Evolutionary conservation across 2,797 vertebrate species (phyloP), one percentile per base, ranked within the genome.

Genomic region (Hippoglossus hippoglossus): DNA sequence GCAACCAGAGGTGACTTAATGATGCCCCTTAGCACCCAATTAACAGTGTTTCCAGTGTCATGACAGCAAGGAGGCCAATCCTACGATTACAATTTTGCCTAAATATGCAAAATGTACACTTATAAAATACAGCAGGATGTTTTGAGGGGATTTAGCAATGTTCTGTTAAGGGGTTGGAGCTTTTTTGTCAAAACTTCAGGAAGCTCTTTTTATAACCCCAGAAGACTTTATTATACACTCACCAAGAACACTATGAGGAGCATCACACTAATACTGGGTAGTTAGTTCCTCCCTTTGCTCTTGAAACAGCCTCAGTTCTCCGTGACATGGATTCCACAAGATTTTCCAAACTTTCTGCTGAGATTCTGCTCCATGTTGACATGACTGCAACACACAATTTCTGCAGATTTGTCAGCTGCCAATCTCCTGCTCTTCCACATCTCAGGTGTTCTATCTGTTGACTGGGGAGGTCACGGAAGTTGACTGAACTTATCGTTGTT

Each of bases 41-140:
- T 78, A 81, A 69, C 36, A 52, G n/a, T 15, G 50, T 41, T 41
- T 41, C 39, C 39, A 41, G 39, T 41, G 39, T 15, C 11, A 41
- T 36, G 11, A 36, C 39, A 41, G 19, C 31, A 44, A 50, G 24
- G 59, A 54, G 54, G 57, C 12, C 8, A 53, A 0, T 51, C 15
- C n/a, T 47, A 21, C 19, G 34, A 26, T 53, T 28, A n/a, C 3
- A 31, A 2, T 31, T 31, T 31, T 8, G 28, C 22, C 28, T 28
- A 3, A 59, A 39, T 3, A 46, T 73, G 34, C 15, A 21, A 26
- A 44, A 47, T 60, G 25, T 49, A 46, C 16, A 18, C 2, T 41
- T 63, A 6, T 10, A 50, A 57, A 73, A 15, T n/a, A 53, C 1
- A 49, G 46, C 4, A 18, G 15, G 16, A 18, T 44, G 41, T 39